Evolutionary conservation across 2,113 vertebrate species (phyloP).

Genomic region (Dipodomys merriami): DNA sequence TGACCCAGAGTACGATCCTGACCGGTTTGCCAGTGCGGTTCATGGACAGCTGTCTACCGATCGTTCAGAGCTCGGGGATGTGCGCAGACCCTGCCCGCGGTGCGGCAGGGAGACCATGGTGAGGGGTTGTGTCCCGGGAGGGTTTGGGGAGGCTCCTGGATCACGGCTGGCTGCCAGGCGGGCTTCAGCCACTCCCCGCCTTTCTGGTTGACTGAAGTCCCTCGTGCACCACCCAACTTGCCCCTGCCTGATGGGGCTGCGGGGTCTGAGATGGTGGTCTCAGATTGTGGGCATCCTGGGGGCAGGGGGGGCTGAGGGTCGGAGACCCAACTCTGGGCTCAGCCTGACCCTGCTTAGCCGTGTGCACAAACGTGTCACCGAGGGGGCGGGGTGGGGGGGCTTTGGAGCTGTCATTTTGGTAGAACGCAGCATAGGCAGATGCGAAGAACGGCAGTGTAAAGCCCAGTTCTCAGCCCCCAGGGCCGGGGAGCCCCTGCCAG

Average conservation of each 20-base stretch:
- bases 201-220: not conserved
- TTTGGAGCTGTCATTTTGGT: not conserved
- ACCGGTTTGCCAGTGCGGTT: too few relatives aligned
- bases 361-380: not conserved
- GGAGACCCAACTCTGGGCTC: rapidly evolving
- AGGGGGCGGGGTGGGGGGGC: too few relatives aligned
- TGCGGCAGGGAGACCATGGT: rapidly evolving
- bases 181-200: not conserved
- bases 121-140: not conserved
- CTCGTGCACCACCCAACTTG: not conserved
- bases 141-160: not conserved
- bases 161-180: not conserved
- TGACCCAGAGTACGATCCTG: conserved; percentile 78
- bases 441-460: not conserved
- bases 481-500: rapidly evolving
- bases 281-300: not conserved
- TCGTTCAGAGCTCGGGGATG: too few relatives aligned
- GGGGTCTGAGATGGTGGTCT: not conserved
- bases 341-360: not conserved
- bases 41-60: too few relatives aligned
- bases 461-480: not conserved
- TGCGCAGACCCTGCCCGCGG: not conserved
- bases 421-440: not conserved
- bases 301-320: too few relatives aligned
- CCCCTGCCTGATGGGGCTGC: not conserved